Evolutionary conservation across 2,113 vertebrate species (phyloP).

Genomic region (Cyanoderma ruficeps): DNA sequence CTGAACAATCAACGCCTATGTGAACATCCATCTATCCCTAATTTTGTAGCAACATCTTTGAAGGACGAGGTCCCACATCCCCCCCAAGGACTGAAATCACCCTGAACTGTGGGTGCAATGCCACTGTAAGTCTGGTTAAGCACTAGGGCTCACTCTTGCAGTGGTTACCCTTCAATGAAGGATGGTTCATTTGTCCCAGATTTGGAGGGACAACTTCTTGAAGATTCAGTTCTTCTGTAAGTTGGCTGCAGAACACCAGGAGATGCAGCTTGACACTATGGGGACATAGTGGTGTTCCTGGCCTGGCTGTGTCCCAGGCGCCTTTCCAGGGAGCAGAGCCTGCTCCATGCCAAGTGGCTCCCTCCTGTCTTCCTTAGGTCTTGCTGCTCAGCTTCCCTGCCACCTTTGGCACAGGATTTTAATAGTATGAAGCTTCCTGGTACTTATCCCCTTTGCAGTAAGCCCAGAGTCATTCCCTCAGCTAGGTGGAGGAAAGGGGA

Average conservation of each 20-base stretch:
- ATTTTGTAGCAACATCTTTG: background rate
- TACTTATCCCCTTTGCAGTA: background rate
- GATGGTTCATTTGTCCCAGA: background rate
- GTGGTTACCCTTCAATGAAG: background rate
- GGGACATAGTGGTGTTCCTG: background rate
- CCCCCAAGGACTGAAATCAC: background rate
- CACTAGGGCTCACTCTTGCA: background rate
- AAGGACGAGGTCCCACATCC: background rate
- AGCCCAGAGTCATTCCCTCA: background rate
- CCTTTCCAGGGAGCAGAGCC: background rate
- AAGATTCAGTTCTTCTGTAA: background rate
- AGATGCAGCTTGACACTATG: background rate
- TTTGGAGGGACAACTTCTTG: background rate
- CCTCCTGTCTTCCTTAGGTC: background rate
- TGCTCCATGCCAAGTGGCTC: accelerated
- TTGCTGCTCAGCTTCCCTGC: background rate
- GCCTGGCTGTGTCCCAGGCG: too few relatives aligned
- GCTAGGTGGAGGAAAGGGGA: background rate
- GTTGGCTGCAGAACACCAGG: background rate
- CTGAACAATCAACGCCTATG: background rate
- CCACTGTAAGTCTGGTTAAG: background rate
- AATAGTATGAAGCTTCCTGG: background rate
- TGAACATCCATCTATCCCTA: background rate
- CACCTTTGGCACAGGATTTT: background rate
- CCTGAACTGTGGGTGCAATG: accelerated